phyloP scores from a whole-genome alignment of 2,113 vertebrate species.

The Stigmatopora argus region DNA sequence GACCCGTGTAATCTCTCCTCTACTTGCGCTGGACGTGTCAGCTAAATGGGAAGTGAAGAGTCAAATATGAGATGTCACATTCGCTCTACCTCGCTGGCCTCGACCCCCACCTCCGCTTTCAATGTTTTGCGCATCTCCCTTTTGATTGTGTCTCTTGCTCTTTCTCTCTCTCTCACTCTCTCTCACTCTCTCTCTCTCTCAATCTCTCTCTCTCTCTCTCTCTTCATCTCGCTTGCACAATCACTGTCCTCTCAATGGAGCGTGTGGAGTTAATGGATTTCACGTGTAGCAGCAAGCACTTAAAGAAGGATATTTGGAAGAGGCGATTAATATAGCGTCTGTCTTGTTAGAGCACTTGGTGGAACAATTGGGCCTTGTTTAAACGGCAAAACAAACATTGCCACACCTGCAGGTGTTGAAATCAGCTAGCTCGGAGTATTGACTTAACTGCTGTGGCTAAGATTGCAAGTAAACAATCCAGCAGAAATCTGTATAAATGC shows the following conservation, averaged over 20 bases:
- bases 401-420: conserved; percentile 11
- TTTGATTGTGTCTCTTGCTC: conserved; percentile 55
- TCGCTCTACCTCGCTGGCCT: conserved; percentile 56
- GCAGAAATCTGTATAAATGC: not conserved
- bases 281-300: not conserved
- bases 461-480: not conserved
- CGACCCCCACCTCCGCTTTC: conserved; percentile 8
- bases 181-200: no score
- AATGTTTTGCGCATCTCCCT: conserved; percentile 30
- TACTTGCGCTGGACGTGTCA: conserved; percentile 56
- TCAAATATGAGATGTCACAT: conserved; percentile 69
- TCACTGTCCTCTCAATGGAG: not conserved
- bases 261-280: conserved; percentile 11
- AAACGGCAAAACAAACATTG: not conserved
- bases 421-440: conserved; percentile 4
- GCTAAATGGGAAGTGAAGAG: conserved; percentile 67
- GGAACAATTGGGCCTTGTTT: not conserved
- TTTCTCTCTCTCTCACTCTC: no score
- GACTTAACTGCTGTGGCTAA: not conserved
- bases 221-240: conserved; percentile 32
- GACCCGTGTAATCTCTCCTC: conserved; percentile 54
- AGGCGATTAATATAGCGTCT: not conserved
- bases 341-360: conserved; percentile 3
- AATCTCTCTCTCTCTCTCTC: no score
- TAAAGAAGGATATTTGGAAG: not conserved